Evolutionary conservation across 2,888 invertebrate genomes (phyloP).

Genomic region (Tribolium freemani): DNA sequence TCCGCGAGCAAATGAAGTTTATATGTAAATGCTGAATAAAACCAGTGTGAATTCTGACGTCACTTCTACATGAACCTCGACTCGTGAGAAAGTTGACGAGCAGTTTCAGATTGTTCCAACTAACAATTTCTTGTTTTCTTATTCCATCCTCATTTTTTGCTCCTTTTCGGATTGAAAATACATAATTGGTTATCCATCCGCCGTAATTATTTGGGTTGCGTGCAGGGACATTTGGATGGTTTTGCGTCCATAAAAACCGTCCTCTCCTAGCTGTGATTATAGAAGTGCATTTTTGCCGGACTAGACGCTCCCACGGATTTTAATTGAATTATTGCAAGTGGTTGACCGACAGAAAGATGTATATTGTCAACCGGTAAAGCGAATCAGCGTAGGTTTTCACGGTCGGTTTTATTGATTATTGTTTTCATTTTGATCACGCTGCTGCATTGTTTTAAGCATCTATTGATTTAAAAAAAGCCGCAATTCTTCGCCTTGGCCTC

Average conservation of each 20-base stretch:
- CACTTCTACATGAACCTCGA: conserved; percentile 22
- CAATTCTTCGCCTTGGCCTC: conserved; percentile 15
- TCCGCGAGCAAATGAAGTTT: not conserved
- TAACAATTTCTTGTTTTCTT: conserved; percentile 15
- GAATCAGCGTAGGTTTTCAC: conserved; percentile 4
- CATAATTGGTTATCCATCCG: conserved; percentile 20
- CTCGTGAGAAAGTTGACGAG: conserved; percentile 30
- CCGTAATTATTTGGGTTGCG: conserved; percentile 27
- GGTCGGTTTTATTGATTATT: conserved; percentile 1
- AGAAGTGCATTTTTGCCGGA: not conserved
- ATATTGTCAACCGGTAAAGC: not conserved
- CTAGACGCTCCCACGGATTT: conserved; percentile 1
- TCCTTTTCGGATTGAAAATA: conserved; percentile 15
- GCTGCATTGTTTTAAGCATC: not conserved
- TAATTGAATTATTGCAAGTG: conserved; percentile 2
- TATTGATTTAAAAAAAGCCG: not conserved
- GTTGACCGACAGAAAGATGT: not conserved
- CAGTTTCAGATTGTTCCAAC: conserved; percentile 21
- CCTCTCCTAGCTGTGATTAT: not conserved
- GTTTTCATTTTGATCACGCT: conserved; percentile 4
- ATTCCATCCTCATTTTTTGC: not conserved
- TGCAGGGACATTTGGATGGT: conserved; percentile 14
- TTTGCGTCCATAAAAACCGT: not conserved
- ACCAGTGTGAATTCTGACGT: conserved; percentile 17
- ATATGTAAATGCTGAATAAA: conserved; percentile 1